phyloP scores from a whole-genome alignment of 2,797 vertebrate genomes.

The Acropternis orthonyx region DNA sequence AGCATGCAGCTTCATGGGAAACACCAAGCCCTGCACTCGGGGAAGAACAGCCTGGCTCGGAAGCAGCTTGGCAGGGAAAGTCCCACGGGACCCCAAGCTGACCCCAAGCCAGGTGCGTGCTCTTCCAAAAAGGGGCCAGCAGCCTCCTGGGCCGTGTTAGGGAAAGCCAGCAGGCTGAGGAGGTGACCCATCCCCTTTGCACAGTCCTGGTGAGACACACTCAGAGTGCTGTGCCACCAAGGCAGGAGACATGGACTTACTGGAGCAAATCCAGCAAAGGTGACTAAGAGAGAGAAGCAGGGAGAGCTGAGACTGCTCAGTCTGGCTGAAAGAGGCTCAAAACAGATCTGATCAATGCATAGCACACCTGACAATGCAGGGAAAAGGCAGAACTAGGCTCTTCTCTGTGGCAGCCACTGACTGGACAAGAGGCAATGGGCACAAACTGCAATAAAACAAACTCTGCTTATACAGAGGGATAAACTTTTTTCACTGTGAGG shows the following conservation, averaged over 20 bases:
- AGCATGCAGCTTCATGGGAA: rapidly evolving
- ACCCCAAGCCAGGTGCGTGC: neutral
- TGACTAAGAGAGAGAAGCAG: neutral
- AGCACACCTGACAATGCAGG: neutral
- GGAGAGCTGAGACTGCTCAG: neutral
- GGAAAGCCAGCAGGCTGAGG: neutral
- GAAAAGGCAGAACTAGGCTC: neutral
- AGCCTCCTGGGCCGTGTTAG: neutral
- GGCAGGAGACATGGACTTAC: neutral
- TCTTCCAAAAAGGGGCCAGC: neutral
- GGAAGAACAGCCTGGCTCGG: neutral
- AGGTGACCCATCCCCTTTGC: neutral
- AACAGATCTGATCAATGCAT: neutral
- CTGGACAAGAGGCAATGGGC: neutral
- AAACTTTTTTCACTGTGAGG: neutral
- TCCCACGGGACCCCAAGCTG: neutral
- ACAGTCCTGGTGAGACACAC: neutral
- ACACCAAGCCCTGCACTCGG: neutral
- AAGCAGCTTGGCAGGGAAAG: neutral
- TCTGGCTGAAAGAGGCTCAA: neutral
- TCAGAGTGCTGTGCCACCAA: neutral
- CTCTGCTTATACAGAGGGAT: neutral
- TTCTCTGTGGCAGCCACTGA: neutral
- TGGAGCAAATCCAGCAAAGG: neutral
- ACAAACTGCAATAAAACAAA: neutral